Conservation (phyloP, 2,888 invertebrate genomes). For the Pardosa pseudoannulata region DNA sequence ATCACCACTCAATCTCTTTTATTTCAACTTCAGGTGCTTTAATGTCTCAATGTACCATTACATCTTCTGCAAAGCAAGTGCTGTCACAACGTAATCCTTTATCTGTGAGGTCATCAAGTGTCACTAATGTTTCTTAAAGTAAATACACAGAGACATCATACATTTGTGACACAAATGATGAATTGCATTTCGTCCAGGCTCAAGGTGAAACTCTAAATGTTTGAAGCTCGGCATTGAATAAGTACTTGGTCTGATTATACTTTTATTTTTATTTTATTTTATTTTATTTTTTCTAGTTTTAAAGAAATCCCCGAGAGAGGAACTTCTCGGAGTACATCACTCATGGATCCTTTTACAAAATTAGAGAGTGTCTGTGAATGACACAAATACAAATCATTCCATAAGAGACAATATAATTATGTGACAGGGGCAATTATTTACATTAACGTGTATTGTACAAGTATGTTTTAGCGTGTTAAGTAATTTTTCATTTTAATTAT, state of each 20-base stretch:
- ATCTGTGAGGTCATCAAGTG: slow-evolving; percentile 60
- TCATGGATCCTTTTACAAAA: too few species aligned
- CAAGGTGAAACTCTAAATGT: slow-evolving; percentile 32
- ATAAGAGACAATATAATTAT: too few species aligned
- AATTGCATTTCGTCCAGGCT: slow-evolving; percentile 36
- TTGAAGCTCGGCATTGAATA: not conserved
- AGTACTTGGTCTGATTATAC: not conserved
- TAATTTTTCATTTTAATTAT: too few species aligned
- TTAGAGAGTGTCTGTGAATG: too few species aligned
- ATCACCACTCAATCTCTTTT: slow-evolving; percentile 13
- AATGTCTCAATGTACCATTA: slow-evolving; percentile 1
- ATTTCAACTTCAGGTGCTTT: slow-evolving; percentile 17
- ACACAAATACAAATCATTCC: too few species aligned
- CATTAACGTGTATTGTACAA: too few species aligned
- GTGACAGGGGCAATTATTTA: too few species aligned
- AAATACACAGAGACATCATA: slow-evolving; percentile 59
- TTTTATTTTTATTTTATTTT: too few species aligned
- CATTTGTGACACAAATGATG: slow-evolving; percentile 60
- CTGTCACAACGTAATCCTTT: slow-evolving; percentile 42
- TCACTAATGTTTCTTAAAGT: slow-evolving; percentile 53
- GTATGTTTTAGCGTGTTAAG: too few species aligned
- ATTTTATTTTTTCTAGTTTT: too few species aligned
- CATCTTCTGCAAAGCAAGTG: slow-evolving; percentile 24
- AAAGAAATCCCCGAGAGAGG: too few species aligned
- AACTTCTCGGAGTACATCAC: too few species aligned